These are phyloP conservation scores for Phyllotreta cruciferae DNA, from an alignment of 2,888 invertebrate species.

Conservation along the genomic window DNA sequence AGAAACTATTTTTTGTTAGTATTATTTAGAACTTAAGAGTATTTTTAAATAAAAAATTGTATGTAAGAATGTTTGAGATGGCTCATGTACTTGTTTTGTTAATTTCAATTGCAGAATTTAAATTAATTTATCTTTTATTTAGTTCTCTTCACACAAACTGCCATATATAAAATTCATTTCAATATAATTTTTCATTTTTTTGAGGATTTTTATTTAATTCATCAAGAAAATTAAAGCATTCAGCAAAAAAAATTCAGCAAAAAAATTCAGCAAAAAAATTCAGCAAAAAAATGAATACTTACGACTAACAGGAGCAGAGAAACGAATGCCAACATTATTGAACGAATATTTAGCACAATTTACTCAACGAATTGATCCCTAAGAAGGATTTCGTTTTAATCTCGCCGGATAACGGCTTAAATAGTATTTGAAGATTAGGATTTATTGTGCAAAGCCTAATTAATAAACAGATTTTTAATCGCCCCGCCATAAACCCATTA, in stretches of 20 bases:
- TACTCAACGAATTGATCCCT: background rate
- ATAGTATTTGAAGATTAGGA: slow-evolving; percentile 20
- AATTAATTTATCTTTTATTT: too few relatives aligned
- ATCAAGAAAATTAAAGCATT: background rate
- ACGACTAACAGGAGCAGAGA: slow-evolving; percentile 16
- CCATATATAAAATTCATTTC: too few relatives aligned
- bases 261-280: background rate
- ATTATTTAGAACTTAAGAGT: too few relatives aligned
- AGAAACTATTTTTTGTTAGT: too few relatives aligned
- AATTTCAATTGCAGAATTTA: too few relatives aligned
- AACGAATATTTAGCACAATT: slow-evolving; percentile 5
- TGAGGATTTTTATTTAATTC: too few relatives aligned
- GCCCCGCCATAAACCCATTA: too few relatives aligned
- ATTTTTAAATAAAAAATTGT: too few relatives aligned
- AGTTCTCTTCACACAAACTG: too few relatives aligned
- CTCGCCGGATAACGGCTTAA: slow-evolving; percentile 12
- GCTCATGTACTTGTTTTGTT: too few relatives aligned
- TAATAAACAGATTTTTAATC: slow-evolving; percentile 5
- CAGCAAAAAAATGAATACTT: slow-evolving; percentile 6
- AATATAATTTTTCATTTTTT: too few relatives aligned
- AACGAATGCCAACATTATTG: slow-evolving; percentile 9
- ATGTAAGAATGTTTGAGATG: too few relatives aligned
- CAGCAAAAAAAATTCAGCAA: background rate
- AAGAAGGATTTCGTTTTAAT: slow-evolving; percentile 11
- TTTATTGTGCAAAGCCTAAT: slow-evolving; percentile 2